Evolutionary conservation across 2,113 vertebrate genomes (phyloP), one percentile per base, ranked within the genome.

Genomic region (Perca fluviatilis): DNA sequence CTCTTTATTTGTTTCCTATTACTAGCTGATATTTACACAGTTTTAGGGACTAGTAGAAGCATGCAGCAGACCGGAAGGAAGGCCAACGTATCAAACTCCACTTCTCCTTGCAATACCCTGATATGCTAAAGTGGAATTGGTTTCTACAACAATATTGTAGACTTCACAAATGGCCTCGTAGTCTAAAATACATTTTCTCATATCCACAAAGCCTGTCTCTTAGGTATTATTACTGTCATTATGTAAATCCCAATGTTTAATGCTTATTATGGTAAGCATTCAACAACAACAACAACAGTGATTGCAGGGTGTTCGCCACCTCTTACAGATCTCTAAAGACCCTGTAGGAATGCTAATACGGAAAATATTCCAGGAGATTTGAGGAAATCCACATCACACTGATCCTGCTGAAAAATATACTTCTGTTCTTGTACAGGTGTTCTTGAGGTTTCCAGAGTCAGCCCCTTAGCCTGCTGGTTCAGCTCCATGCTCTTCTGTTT

Each of bases 401-500:
- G 50, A 21, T 54, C 30, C 40, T 16, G 19, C 30, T 84, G 0
- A 81, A 43, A 8, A n/a, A 16, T n/a, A 1, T 3, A 3, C 43
- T 60, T 92, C 62, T 89, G 13, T 54, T 84, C 64, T 57, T 51
- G 92, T 95, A 67, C 94, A 99, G 98, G 98, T 86, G 96, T 91
- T 36, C 82, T 91, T 7, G 93, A 95, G 51, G 90, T 97, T 14
- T 96, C 98, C 1, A 79, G 94, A 66, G 91, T 68, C 77, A 99
- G 98, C 82, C 98, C 98, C 3, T 0, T 99, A 43, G 97, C 97
- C 36, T 99, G 97, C 91, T 99, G 98, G 98, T 96, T 99, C 93
- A 97, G 97, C 92, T 97, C 98, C 77, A 99, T 99, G 98, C 96
- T 99, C 15, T 94, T 94, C 88, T 99, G 98, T 85, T 99, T 99